A percentile compares a stretch with the other conserved stretches of the same genome.
These are phyloP conservation scores for Tryphoninae sp. DNA, from an alignment of 2,888 invertebrate genomes.

Conservation along the genomic window DNA sequence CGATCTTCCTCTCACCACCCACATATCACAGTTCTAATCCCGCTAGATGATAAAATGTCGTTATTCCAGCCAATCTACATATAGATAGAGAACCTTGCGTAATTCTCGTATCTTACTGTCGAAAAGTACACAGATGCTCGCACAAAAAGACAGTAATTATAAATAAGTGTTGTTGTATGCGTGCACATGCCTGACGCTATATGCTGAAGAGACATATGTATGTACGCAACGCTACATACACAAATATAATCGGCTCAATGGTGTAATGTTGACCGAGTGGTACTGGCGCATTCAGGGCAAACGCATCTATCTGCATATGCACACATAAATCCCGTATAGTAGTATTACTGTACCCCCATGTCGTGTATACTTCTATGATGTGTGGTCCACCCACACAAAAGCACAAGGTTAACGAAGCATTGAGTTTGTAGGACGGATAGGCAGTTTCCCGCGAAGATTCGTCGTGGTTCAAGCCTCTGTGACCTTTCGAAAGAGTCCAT, in stretches of 20 bases:
- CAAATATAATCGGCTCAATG: conserved; percentile 22
- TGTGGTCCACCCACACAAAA: conserved; percentile 53
- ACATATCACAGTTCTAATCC: background rate
- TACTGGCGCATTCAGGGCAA: conserved; percentile 24
- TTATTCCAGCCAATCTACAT: background rate
- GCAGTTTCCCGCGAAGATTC: conserved; percentile 48
- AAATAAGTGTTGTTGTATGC: background rate
- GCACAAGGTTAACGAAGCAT: conserved; percentile 60
- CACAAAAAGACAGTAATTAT: background rate
- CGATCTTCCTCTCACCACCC: background rate
- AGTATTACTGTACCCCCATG: background rate
- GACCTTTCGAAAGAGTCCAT: conserved; percentile 31
- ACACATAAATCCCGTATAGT: background rate
- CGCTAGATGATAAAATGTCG: background rate
- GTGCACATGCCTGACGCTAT: no score
- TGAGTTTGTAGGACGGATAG: conserved; percentile 21
- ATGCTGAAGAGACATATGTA: background rate
- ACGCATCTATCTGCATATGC: conserved; percentile 3
- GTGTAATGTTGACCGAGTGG: conserved; percentile 35
- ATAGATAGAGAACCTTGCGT: background rate
- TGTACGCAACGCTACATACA: background rate
- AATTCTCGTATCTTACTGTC: background rate
- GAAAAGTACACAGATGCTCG: background rate
- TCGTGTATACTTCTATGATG: conserved; percentile 21
- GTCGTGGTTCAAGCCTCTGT: conserved; percentile 12